A percentile compares a stretch with the other conserved stretches of the same genome.
Evolutionary conservation across 1,140 invertebrate genomes (phyloP).

Genomic region (Brachionus plicatilis): DNA sequence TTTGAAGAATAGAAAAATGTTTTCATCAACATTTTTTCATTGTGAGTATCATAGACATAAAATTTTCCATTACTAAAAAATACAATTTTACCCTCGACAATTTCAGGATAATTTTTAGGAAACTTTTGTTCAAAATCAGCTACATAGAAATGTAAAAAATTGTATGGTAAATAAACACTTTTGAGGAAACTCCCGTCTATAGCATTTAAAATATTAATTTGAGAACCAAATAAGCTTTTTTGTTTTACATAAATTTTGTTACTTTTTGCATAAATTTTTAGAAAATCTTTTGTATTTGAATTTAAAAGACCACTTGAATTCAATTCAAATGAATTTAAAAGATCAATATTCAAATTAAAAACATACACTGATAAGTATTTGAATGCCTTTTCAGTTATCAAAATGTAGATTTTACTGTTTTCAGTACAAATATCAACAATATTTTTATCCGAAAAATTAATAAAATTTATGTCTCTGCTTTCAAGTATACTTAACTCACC

Average conservation of each 20-base stretch:
- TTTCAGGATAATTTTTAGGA: neutral
- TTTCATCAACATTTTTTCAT: neutral
- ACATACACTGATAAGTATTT: neutral
- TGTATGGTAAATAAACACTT: neutral
- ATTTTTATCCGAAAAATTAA: neutral
- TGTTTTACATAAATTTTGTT: neutral
- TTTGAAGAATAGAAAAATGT: neutral
- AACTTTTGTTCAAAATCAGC: neutral
- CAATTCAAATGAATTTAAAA: neutral
- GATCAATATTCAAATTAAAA: constrained; percentile 5
- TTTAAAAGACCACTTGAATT: neutral
- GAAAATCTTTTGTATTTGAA: neutral
- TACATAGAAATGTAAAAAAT: neutral
- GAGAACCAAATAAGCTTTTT: neutral
- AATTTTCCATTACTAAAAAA: neutral
- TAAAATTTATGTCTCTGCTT: neutral
- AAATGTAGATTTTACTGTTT: neutral
- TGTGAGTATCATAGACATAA: neutral
- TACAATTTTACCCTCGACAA: neutral
- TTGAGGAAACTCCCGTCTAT: neutral
- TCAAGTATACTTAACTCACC: neutral
- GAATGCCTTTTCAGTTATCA: neutral
- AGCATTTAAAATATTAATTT: neutral
- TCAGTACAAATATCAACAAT: neutral
- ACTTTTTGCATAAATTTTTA: neutral